Evolutionary conservation across 2,797 vertebrate species (phyloP).

Genomic region (Taenioides sp.): DNA sequence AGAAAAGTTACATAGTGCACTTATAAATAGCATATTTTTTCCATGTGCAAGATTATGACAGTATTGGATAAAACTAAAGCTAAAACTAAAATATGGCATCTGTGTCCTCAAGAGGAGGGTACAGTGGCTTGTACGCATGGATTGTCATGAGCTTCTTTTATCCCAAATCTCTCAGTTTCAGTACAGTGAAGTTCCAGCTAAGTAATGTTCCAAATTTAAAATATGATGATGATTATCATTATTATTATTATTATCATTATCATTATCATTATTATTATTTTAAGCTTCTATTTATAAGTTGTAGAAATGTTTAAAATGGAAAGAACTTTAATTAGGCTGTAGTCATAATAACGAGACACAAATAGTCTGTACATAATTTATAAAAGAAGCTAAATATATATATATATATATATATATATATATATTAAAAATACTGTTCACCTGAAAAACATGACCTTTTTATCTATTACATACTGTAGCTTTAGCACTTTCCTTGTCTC

Average conservation of each 20-base stretch:
- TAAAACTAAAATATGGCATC: slow-evolving; percentile 9
- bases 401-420: no score
- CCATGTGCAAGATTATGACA: slow-evolving; percentile 17
- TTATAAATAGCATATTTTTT: background rate
- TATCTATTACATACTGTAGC: background rate
- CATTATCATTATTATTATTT: no score
- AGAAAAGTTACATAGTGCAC: background rate
- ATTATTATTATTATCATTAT: no score
- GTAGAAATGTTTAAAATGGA: slow-evolving; percentile 7
- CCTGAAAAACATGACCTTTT: background rate
- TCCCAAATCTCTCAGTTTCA: slow-evolving; percentile 2
- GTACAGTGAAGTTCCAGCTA: background rate
- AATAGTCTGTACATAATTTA: background rate
- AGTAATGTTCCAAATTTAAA: slow-evolving; percentile 3
- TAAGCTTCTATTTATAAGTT: no score
- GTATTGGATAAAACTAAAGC: slow-evolving; percentile 11
- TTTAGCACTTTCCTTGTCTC: background rate
- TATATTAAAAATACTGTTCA: background rate
- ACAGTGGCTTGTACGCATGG: slow-evolving; percentile 7
- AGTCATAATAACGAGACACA: slow-evolving; percentile 1
- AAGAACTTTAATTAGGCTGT: slow-evolving; percentile 4
- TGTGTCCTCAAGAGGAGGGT: slow-evolving; percentile 8
- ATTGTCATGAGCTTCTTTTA: slow-evolving; percentile 12
- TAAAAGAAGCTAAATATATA: background rate
- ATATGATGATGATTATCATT: no score